Base-by-base conservation (phyloP, 2,113 vertebrate species). In the Microcebus jonahi region DNA sequence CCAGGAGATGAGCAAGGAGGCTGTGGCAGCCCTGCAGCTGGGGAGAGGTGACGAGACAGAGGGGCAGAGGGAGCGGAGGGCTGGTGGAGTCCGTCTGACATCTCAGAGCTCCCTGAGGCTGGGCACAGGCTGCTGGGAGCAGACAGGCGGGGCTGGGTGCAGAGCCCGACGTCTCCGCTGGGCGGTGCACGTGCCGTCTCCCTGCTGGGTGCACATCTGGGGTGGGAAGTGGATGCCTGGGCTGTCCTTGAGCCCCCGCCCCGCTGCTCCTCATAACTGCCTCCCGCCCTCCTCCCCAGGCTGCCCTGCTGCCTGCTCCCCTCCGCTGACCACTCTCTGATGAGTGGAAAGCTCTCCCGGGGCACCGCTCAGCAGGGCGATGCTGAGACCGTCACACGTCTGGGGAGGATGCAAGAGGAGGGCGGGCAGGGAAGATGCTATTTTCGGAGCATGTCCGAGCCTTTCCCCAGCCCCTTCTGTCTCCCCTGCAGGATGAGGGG, bases 331-430 rank as follows among this genome's bases (percentile, higher is more conserved):
- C 50, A 36, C 86, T 25, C 34, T 61, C 36, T 59, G 50, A 73
- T 15, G 76, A 95, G 73, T 94, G 71, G 57, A 73, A 76, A 88
- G 7, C 61, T 61, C 77, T 86, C 92, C 84, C 15, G 36, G 68
- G 76, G 94, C 67, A 4, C 59, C 34, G 4, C 18, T 79, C 21
- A 36, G 55, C 67, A 48, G 31, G 48, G 39, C 2, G 0, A 73
- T 2, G 4, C 68, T 23, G 63, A 77, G 63, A 90, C 23, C 63
- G n/a, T 83, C 87, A 42, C 91, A 50, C 55, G 6, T 84, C 95
- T 93, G 92, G 65, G 53, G 8, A 14, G 55, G 14, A 25, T 2
- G 11, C 55, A 14, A 55, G 29, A 65, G 45, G 13, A 55, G 31
- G 36, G 67, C 7, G 6, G 31, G 50, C 42, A 21, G 59, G 75